Percentiles rank a stretch among this genome's conserved stretches.
Conservation (phyloP, 2,888 invertebrate genomes). For the Xylocampa areola region DNA sequence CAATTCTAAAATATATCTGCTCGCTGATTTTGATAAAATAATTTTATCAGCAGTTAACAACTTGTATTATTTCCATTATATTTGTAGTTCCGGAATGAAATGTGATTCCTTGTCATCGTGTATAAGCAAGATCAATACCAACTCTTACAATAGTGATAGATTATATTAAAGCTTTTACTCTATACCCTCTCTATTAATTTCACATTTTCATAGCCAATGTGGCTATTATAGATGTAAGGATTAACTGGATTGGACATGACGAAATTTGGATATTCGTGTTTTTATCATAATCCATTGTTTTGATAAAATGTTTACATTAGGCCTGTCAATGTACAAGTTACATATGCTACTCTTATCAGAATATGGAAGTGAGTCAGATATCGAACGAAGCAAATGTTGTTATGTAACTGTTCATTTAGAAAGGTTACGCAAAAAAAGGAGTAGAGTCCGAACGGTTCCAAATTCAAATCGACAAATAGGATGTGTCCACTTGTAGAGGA, state of each 20-base stretch:
- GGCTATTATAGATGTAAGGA: too few relatives aligned
- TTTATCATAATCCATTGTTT: conserved; percentile 20
- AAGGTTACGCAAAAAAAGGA: background rate
- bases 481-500: background rate
- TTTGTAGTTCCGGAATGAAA: conserved; percentile 1
- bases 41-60: conserved; percentile 5
- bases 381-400: background rate
- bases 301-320: conserved; percentile 14
- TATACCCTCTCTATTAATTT: too few relatives aligned
- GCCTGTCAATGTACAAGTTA: conserved; percentile 13
- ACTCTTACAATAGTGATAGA: too few relatives aligned
- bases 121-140: background rate
- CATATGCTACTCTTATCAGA: conserved; percentile 15
- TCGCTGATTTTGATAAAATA: conserved; percentile 17
- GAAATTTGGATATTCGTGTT: conserved; percentile 1
- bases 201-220: too few relatives aligned
- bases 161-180: too few relatives aligned
- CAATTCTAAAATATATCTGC: conserved; percentile 7
- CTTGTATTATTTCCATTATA: conserved; percentile 1
- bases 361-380: conserved; percentile 23
- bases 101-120: background rate
- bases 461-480: background rate
- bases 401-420: background rate
- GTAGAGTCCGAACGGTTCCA: background rate
- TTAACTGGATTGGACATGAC: background rate